Conservation (phyloP, 1,140 invertebrate genomes). For the Drosophila lowei region DNA sequence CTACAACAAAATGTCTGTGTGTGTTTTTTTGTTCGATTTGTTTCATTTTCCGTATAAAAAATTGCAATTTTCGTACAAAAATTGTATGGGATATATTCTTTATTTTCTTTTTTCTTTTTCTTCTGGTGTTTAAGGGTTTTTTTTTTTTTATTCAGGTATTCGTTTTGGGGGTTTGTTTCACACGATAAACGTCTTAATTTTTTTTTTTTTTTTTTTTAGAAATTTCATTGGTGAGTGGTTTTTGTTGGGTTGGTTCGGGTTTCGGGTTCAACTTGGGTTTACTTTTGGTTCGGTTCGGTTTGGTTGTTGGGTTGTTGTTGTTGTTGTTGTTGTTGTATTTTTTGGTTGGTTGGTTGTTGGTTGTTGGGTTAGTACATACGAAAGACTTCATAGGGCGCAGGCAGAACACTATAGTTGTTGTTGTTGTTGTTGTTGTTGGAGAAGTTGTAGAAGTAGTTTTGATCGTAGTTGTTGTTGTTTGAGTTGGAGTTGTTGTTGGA, state of each 20-base stretch:
- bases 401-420: slow-evolving; percentile 69
- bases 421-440: slow-evolving; percentile 1
- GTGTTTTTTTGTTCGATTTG: slow-evolving; percentile 22
- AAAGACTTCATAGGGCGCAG: slow-evolving; percentile 83
- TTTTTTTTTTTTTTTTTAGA: slow-evolving; percentile 34
- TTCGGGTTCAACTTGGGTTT: slow-evolving; percentile 23
- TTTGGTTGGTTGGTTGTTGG: slow-evolving; percentile 2
- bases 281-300: slow-evolving; percentile 27
- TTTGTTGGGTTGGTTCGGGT: slow-evolving; percentile 18
- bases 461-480: slow-evolving; percentile 9
- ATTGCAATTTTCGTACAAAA: slow-evolving; percentile 62
- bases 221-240: slow-evolving; percentile 17
- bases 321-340: slow-evolving; percentile 16
- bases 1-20: slow-evolving; percentile 25
- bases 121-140: background rate
- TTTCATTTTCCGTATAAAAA: slow-evolving; percentile 57
- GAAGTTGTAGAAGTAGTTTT: background rate
- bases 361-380: slow-evolving; percentile 77
- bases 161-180: slow-evolving; percentile 57
- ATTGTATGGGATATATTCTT: slow-evolving; percentile 35
- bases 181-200: slow-evolving; percentile 49
- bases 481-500: slow-evolving; percentile 18
- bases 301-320: background rate
- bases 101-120: slow-evolving; percentile 29
- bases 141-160: slow-evolving; percentile 50